A percentile compares a stretch with the other conserved stretches of the same genome.
These are phyloP conservation scores for Ischnus inquisitorius DNA, from an alignment of 2,888 invertebrate species.

Conservation along the genomic window DNA sequence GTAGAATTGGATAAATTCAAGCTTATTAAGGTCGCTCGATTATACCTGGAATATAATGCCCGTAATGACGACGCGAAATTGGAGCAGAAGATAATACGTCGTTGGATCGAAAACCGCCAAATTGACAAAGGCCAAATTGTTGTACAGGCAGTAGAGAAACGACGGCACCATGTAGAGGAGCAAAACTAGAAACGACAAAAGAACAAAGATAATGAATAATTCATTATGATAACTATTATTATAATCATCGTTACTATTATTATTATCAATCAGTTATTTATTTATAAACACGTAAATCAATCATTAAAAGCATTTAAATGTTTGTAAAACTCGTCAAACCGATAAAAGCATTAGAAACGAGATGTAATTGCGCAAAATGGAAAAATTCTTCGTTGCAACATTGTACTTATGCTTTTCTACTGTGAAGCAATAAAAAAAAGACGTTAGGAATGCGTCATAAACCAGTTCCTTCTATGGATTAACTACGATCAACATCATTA, in stretches of 20 bases:
- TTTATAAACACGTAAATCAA: too few relatives aligned
- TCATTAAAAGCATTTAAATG: too few relatives aligned
- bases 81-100: constrained; percentile 95
- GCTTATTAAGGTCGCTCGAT: background rate
- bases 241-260: too few relatives aligned
- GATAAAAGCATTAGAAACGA: too few relatives aligned
- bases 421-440: too few relatives aligned
- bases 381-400: too few relatives aligned
- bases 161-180: constrained; percentile 96
- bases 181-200: constrained; percentile 87
- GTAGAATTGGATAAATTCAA: background rate
- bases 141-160: constrained; percentile 96
- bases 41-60: constrained; percentile 96
- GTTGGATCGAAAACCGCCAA: constrained; percentile 97
- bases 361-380: too few relatives aligned
- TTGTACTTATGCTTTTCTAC: too few relatives aligned
- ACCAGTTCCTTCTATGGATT: background rate
- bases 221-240: background rate
- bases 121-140: constrained; percentile 97
- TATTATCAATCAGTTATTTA: too few relatives aligned
- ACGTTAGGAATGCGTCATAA: too few relatives aligned
- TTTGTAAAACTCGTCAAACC: too few relatives aligned
- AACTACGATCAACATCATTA: constrained; percentile 20
- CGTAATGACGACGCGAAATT: constrained; percentile 96
- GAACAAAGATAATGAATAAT: background rate